A percentile compares a stretch with the other conserved stretches of the same genome.
Evolutionary conservation across 2,797 vertebrate species (phyloP).

Genomic region (Tolypeutes matacus): DNA sequence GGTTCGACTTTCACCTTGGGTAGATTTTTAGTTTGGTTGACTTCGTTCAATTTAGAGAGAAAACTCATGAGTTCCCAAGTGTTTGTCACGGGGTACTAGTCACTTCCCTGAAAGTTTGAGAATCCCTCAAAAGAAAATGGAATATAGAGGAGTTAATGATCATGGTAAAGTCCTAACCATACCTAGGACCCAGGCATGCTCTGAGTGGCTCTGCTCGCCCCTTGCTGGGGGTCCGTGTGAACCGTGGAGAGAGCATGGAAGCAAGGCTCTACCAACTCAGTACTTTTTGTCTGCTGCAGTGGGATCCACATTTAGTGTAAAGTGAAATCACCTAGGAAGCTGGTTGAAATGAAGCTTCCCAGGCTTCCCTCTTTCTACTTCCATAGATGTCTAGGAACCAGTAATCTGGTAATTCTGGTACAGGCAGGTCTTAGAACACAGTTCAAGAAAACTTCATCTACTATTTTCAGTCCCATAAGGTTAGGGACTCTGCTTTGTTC

Average conservation of each 20-base stretch:
- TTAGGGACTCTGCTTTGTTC: background rate
- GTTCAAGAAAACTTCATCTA: rapidly evolving
- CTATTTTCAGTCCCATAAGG: background rate
- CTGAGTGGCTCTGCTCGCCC: background rate
- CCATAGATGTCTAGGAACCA: background rate
- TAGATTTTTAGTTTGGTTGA: background rate
- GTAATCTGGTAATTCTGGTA: background rate
- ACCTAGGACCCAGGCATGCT: background rate
- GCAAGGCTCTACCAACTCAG: background rate
- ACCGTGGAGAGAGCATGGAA: background rate
- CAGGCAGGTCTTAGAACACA: background rate
- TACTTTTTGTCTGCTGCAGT: background rate
- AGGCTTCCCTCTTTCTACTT: background rate
- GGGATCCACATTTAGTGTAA: background rate
- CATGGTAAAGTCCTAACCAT: background rate
- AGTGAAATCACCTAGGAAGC: background rate
- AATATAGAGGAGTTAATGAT: background rate
- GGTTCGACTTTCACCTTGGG: background rate
- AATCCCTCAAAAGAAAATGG: background rate
- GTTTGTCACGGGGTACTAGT: background rate
- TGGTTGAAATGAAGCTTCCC: background rate
- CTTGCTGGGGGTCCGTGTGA: background rate
- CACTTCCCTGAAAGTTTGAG: background rate
- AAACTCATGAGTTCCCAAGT: background rate
- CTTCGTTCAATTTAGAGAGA: background rate